These are phyloP conservation scores for Malacoctenus gilli DNA, from an alignment of 2,797 vertebrate species.

Conservation along the genomic window DNA sequence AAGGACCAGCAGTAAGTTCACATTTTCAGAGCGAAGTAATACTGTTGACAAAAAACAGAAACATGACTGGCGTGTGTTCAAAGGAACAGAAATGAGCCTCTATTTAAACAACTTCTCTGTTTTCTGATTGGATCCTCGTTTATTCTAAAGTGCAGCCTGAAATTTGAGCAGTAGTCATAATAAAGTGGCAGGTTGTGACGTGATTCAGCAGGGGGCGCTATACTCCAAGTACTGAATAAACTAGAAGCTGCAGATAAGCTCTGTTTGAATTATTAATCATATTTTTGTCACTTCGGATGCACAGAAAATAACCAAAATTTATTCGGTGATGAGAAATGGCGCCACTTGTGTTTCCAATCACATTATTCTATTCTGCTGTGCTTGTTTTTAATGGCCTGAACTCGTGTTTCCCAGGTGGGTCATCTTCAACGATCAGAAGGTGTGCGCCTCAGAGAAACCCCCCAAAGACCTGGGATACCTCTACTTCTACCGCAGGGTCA, in stretches of 20 bases:
- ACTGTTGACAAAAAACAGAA: too few species aligned
- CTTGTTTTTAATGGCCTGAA: background rate
- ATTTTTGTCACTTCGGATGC: too few species aligned
- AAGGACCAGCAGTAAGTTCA: conserved; percentile 98
- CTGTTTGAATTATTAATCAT: background rate
- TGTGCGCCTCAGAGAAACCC: conserved; percentile 98
- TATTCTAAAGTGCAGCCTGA: background rate
- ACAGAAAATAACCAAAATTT: too few species aligned
- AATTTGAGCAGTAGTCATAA: background rate
- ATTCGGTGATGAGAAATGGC: too few species aligned
- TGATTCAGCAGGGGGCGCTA: conserved; percentile 59
- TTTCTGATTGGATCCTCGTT: background rate
- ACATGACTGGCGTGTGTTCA: background rate
- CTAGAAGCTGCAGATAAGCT: background rate
- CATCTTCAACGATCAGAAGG: conserved; percentile 99
- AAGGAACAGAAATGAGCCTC: background rate
- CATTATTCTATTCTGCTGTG: background rate
- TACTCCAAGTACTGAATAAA: conserved; percentile 21
- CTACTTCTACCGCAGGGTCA: conserved; percentile 95
- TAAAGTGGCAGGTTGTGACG: background rate
- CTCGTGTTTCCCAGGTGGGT: conserved; percentile 86
- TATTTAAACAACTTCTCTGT: background rate
- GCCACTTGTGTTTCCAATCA: background rate
- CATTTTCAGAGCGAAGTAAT: too few species aligned
- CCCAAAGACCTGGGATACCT: conserved; percentile 99